Evolutionary conservation across 2,113 vertebrate species (phyloP).

Genomic region (Cyanoramphus novaezelandiae): DNA sequence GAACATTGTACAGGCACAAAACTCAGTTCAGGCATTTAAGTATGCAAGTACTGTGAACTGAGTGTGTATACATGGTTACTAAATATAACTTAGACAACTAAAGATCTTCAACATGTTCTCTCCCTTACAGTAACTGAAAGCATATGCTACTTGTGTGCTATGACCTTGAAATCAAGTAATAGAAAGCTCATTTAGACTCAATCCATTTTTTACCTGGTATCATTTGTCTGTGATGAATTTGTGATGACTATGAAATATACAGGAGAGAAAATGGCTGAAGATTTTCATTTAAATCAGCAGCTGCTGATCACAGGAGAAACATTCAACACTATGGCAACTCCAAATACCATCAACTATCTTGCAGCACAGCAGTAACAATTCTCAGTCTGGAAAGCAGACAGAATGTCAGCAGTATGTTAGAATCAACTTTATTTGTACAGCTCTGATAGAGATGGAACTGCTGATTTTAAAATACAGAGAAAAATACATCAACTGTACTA

Average conservation of each 20-base stretch:
- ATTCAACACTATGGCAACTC: conserved; percentile 44
- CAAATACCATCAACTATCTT: conserved; percentile 16
- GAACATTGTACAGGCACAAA: not conserved
- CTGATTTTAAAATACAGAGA: not conserved
- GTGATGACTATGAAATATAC: conserved; percentile 4
- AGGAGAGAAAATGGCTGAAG: conserved; percentile 22
- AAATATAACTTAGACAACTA: not conserved
- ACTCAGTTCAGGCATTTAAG: not conserved
- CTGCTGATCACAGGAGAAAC: conserved; percentile 47
- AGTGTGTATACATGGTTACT: not conserved
- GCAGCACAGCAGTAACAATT: not conserved
- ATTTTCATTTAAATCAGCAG: conserved; percentile 46
- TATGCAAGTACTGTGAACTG: not conserved
- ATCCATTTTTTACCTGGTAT: not conserved
- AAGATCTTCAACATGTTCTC: not conserved
- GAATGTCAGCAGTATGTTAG: conserved; percentile 9
- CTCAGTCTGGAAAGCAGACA: conserved; percentile 20
- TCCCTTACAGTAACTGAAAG: not conserved
- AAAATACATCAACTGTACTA: not conserved
- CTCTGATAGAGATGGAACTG: not conserved
- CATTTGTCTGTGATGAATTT: conserved; percentile 5
- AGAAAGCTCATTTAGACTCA: not conserved
- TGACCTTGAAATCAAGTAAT: conserved; percentile 16
- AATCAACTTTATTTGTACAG: conserved; percentile 33
- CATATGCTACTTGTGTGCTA: not conserved